Evolutionary conservation across 2,888 invertebrate species (phyloP), one percentile per base, ranked within the genome.

Genomic region (Conchocele bisecta): DNA sequence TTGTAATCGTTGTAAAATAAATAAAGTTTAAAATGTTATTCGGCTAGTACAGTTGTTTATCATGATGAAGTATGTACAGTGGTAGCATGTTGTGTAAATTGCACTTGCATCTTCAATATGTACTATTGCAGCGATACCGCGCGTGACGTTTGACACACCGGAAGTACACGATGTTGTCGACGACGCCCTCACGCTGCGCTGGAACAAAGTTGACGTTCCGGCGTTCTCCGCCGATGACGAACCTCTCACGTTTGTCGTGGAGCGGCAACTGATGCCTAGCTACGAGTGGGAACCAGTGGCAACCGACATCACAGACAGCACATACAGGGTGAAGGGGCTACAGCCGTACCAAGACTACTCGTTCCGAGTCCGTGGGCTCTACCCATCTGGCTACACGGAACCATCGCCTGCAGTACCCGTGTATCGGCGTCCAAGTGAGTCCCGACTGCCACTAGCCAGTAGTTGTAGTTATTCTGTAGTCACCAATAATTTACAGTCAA

Each of bases 321-420:
- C 58, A 15, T 88, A 86, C 72, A 74, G 75, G 51, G 78, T 90
- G 58, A 79, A 76, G 5, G 86, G 86, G 20, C 83, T 99, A 72
- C 95, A 96, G 88, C 97, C 98, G 0, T 96, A 96, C 92, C 94
- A 96, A 81, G 98, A 98, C 92, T 99, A 99, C 92, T 95, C 95
- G 91, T 98, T 98, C 93, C 94, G 99, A 72, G 94, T 99, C 33
- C 94, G 98, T 28, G 98, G 98, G 97, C 91, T 99, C 97, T 92
- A 96, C 90, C 85, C 74, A 7, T 97, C 95, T 89, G 99, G 98
- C 51, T 95, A 97, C 79, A 97, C 97, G 91, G 98, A 98, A 89
- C 98, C 99, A 0, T 97, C 98, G 63, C 97, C 98, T 1, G 96
- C 95, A 89, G 96, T 96, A 1, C 83, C 86, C n/a, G 82, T 86